Percentiles rank a stretch among this genome's conserved stretches.
Conservation (phyloP, 1,140 invertebrate species). For the Ganaspis sp. region DNA sequence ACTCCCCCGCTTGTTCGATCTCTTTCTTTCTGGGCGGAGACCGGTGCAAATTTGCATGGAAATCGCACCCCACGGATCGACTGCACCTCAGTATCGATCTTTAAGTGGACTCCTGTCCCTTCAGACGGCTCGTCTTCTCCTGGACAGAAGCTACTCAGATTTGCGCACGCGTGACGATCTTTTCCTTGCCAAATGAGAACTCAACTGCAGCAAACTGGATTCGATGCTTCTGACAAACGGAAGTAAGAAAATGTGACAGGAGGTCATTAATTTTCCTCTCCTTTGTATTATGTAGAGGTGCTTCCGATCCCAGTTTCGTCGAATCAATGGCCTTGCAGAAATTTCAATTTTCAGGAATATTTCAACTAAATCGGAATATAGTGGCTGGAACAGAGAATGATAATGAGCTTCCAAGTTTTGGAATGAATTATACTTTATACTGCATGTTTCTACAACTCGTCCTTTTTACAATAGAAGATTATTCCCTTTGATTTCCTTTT, state of each 20-base stretch:
- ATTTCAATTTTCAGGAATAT: not conserved
- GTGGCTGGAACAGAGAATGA: not conserved
- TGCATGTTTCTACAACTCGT: too few species aligned
- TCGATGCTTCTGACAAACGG: constrained; percentile 16
- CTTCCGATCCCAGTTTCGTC: not conserved
- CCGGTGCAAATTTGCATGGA: constrained; percentile 73
- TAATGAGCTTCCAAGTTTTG: not conserved
- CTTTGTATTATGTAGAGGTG: constrained; percentile 12
- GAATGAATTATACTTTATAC: too few species aligned
- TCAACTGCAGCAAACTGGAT: constrained; percentile 14
- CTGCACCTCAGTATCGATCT: constrained; percentile 74
- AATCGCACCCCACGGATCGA: constrained; percentile 70
- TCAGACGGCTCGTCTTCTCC: constrained; percentile 72
- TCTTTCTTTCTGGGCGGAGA: constrained; percentile 30
- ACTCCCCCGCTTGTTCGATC: constrained; percentile 35
- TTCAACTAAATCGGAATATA: not conserved
- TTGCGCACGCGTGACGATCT: constrained; percentile 61
- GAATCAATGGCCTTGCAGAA: not conserved
- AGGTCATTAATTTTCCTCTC: constrained; percentile 2
- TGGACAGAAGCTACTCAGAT: constrained; percentile 70
- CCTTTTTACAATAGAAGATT: too few species aligned
- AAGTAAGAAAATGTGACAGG: not conserved
- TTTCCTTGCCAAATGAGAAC: constrained; percentile 19
- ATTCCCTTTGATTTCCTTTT: too few species aligned
- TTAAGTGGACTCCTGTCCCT: constrained; percentile 73